These are phyloP conservation scores for Corythornis madagascariensis DNA, from an alignment of 2,113 vertebrate genomes.

Conservation along the genomic window DNA sequence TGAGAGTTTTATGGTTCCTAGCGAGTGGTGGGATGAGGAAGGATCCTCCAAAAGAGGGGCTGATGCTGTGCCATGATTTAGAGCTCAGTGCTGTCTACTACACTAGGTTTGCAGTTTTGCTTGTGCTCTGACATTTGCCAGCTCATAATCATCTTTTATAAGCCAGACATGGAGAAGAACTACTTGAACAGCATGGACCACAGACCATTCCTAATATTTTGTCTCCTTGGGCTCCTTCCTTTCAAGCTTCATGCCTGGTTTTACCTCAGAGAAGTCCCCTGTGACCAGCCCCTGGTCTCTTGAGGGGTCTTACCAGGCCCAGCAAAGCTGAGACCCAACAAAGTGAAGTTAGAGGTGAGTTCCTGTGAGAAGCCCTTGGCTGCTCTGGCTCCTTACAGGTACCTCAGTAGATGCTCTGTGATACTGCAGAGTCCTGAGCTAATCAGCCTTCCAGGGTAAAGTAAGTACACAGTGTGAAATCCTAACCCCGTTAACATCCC, in stretches of 20 bases:
- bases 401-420: background rate
- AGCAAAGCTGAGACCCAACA: background rate
- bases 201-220: background rate
- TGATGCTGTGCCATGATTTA: background rate
- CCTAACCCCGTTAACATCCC: background rate
- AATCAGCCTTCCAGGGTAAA: background rate
- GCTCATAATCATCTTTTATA: constrained; percentile 26
- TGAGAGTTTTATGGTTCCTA: background rate
- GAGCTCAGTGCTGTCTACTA: background rate
- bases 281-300: background rate
- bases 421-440: background rate
- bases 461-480: background rate
- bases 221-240: background rate
- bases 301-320: background rate
- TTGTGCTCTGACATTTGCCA: background rate
- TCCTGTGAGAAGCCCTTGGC: background rate
- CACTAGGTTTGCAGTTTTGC: background rate
- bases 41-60: background rate
- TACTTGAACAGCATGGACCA: background rate
- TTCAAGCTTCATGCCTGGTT: background rate
- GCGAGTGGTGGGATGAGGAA: background rate
- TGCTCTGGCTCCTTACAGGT: background rate
- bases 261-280: background rate
- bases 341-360: background rate
- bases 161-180: background rate